Conservation (phyloP, 2,888 invertebrate genomes). For the Deilephila elpenor region DNA sequence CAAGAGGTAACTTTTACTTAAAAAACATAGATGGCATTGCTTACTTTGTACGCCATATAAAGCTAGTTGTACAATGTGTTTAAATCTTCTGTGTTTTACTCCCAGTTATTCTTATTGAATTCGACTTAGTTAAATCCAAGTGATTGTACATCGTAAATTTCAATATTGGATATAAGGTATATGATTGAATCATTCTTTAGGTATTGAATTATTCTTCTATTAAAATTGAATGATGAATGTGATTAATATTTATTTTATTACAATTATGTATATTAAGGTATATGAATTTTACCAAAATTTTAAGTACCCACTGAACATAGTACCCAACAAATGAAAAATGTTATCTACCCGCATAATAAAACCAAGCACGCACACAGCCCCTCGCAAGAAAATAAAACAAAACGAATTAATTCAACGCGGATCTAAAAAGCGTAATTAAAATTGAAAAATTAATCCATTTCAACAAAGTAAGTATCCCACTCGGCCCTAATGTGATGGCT, state of each 20-base stretch:
- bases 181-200: not conserved
- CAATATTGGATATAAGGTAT: not conserved
- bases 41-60: too few species aligned
- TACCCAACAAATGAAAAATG: not conserved
- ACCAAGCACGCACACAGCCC: not conserved
- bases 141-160: not conserved
- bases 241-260: too few species aligned
- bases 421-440: constrained; percentile 61
- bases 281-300: too few species aligned
- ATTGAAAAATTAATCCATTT: constrained; percentile 77
- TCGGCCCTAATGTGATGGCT: constrained; percentile 81
- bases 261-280: too few species aligned
- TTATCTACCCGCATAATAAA: not conserved
- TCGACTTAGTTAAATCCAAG: not conserved
- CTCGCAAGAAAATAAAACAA: constrained; percentile 4
- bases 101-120: not conserved
- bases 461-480: constrained; percentile 72
- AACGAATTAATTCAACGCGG: constrained; percentile 24
- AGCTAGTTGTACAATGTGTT: too few species aligned
- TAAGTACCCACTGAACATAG: not conserved
- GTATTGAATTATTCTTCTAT: too few species aligned
- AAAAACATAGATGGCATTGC: not conserved
- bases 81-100: too few species aligned
- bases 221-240: too few species aligned
- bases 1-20: not conserved